phyloP scores from a whole-genome alignment of 2,113 vertebrate species.

The Prionailurus viverrinus region DNA sequence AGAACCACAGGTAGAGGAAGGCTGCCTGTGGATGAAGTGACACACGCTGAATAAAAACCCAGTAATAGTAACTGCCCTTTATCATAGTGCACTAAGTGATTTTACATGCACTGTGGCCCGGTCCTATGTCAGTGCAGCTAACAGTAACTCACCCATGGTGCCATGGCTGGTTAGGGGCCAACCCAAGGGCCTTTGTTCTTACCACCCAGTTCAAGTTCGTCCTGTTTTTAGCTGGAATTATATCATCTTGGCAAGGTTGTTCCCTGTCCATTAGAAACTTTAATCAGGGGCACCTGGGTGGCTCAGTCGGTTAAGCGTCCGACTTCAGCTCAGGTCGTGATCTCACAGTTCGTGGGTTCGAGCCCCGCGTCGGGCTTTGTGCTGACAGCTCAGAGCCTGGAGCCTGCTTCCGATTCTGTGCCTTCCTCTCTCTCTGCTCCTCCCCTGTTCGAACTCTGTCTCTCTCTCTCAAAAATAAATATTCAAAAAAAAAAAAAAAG shows the following conservation, averaged over 20 bases:
- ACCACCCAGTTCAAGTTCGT: not conserved
- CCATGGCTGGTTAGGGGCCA: rapidly evolving
- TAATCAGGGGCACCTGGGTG: not conserved
- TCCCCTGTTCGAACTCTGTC: no score
- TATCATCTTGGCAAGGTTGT: not conserved
- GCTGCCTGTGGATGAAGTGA: rapidly evolving
- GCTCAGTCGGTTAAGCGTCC: no score
- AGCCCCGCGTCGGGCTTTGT: no score
- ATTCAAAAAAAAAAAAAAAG: no score
- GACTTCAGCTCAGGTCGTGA: no score
- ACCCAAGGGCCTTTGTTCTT: not conserved
- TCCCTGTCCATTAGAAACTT: not conserved
- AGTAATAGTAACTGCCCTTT: not conserved
- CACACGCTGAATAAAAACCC: not conserved
- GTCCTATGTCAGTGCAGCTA: not conserved
- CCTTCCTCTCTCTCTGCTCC: no score
- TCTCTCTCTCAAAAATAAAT: no score
- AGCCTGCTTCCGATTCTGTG: no score
- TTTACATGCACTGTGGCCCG: no score
- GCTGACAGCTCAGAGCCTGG: no score
- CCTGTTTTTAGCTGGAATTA: not conserved
- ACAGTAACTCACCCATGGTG: not conserved
- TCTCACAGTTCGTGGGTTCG: no score
- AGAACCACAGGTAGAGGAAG: constrained; percentile 73
- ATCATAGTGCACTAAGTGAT: rapidly evolving